These are phyloP conservation scores for Mya arenaria DNA, from an alignment of 1,140 invertebrate genomes.

Conservation along the genomic window DNA sequence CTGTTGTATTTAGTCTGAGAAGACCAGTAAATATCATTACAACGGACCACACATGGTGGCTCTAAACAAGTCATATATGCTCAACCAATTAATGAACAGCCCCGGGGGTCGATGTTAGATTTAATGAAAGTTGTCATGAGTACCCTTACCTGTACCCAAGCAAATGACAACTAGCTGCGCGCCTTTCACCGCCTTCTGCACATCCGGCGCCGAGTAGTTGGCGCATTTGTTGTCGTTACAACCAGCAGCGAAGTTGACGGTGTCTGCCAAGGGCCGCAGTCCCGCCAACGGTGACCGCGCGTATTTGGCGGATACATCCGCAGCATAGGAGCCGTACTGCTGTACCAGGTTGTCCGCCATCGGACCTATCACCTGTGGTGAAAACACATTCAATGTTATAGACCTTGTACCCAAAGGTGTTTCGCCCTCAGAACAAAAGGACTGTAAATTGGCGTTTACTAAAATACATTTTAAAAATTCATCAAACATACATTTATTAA, in stretches of 20 bases:
- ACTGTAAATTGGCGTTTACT: too few species aligned
- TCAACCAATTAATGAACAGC: background rate
- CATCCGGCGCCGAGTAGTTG: constrained; percentile 63
- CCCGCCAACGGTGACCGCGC: constrained; percentile 72
- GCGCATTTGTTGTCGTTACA: constrained; percentile 72
- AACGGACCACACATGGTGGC: too few species aligned
- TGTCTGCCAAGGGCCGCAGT: constrained; percentile 60
- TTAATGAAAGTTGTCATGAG: too few species aligned
- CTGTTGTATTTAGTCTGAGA: background rate
- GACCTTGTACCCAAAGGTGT: too few species aligned
- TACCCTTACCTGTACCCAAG: constrained; percentile 77
- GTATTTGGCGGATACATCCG: constrained; percentile 65
- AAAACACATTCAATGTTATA: too few species aligned
- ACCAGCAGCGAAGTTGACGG: constrained; percentile 68
- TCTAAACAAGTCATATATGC: background rate
- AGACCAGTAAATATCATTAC: background rate
- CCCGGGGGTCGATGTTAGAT: too few species aligned
- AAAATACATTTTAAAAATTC: too few species aligned
- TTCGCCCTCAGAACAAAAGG: too few species aligned
- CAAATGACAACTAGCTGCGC: constrained; percentile 77
- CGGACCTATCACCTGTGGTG: constrained; percentile 76
- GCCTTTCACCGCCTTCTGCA: constrained; percentile 67
- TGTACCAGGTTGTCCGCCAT: constrained; percentile 77
- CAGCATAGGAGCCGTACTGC: constrained; percentile 75
- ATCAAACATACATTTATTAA: too few species aligned